Evolutionary conservation across 1,140 invertebrate genomes (phyloP).

Genomic region (Ooceraea biroi): DNA sequence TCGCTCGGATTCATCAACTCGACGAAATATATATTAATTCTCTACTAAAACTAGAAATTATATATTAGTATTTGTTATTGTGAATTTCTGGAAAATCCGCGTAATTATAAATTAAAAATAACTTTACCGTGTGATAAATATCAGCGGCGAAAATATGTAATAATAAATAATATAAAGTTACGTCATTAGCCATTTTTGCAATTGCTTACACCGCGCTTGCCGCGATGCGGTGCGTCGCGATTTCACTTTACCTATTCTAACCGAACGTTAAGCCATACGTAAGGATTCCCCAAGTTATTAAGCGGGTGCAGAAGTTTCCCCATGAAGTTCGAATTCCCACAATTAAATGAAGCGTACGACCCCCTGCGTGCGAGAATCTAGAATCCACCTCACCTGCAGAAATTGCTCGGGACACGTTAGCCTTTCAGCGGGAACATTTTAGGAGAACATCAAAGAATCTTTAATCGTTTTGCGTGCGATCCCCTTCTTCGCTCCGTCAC

Average conservation of each 20-base stretch:
- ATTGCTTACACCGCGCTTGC: neutral
- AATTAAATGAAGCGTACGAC: conserved; percentile 84
- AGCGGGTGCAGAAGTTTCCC: conserved; percentile 75
- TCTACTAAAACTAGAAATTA: too few relatives aligned
- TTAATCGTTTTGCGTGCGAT: conserved; percentile 79
- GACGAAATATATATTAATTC: neutral
- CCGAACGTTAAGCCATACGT: conserved; percentile 60
- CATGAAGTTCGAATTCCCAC: conserved; percentile 81
- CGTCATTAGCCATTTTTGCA: conserved; percentile 14
- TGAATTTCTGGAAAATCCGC: too few relatives aligned
- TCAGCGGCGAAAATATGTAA: too few relatives aligned
- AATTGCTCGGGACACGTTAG: conserved; percentile 81
- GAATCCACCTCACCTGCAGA: conserved; percentile 81
- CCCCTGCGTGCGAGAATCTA: conserved; percentile 76
- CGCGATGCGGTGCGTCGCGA: conserved; percentile 42
- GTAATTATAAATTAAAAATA: too few relatives aligned
- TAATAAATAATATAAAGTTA: neutral
- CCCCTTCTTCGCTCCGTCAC: conserved; percentile 76
- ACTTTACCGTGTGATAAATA: too few relatives aligned
- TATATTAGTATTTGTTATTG: too few relatives aligned
- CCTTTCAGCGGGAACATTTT: conserved; percentile 83
- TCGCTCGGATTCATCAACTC: neutral
- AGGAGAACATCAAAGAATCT: conserved; percentile 84
- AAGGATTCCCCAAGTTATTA: conserved; percentile 77
- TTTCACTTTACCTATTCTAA: conserved; percentile 70